These are phyloP conservation scores for Lysandra bellargus DNA, from an alignment of 2,888 invertebrate genomes.

Conservation along the genomic window DNA sequence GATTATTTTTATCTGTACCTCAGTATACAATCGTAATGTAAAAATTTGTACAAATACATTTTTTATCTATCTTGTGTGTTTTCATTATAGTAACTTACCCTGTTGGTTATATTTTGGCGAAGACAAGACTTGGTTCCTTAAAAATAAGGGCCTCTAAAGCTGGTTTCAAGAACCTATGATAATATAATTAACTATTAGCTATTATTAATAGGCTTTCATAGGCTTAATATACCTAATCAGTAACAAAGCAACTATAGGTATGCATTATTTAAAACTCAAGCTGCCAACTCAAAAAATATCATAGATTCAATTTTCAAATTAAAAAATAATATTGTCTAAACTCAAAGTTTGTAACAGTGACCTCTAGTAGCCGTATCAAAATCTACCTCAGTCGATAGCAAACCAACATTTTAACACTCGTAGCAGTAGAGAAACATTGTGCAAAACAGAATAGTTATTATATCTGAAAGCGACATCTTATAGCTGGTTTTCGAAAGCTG, in stretches of 20 bases:
- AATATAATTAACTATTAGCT: neutral
- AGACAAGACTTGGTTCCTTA: neutral
- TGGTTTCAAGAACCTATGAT: neutral
- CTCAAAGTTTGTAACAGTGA: neutral
- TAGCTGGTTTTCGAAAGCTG: neutral
- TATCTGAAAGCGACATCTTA: neutral
- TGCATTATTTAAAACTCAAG: too few relatives aligned
- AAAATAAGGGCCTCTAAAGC: neutral
- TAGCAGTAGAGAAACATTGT: neutral
- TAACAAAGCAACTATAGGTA: too few relatives aligned
- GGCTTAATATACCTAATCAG: too few relatives aligned
- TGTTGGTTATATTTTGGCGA: neutral
- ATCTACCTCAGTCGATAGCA: neutral
- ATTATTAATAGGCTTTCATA: too few relatives aligned
- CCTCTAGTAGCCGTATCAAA: neutral
- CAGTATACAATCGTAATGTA: constrained; percentile 12
- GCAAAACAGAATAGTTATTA: neutral
- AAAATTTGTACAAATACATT: constrained; percentile 25
- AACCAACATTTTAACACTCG: neutral
- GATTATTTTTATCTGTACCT: neutral
- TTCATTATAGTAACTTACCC: neutral
- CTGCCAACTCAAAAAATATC: too few relatives aligned
- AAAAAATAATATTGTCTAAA: too few relatives aligned
- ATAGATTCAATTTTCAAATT: too few relatives aligned
- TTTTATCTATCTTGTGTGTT: constrained; percentile 9